Conservation (phyloP, 2,113 vertebrate genomes). For the Pampusana beccarii region DNA sequence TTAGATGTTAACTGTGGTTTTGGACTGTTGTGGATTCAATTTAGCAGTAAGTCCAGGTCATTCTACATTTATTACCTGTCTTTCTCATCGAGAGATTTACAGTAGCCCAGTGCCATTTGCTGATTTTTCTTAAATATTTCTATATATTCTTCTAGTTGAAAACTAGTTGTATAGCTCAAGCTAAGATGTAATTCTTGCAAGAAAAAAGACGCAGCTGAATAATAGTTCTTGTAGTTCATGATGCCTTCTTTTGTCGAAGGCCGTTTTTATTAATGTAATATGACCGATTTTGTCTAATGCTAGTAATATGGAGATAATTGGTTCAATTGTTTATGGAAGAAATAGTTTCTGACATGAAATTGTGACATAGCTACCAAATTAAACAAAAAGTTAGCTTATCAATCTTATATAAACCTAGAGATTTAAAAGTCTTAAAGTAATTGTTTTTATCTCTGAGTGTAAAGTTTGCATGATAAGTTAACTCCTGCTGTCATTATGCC, state of each 20-base stretch:
- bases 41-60: neutral
- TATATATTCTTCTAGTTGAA: neutral
- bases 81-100: neutral
- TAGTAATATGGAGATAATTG: neutral
- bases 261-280: neutral
- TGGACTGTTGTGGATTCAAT: neutral
- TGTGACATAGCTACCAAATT: neutral
- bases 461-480: conserved; percentile 31
- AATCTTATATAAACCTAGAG: neutral
- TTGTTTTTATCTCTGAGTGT: conserved; percentile 30
- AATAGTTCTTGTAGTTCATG: neutral
- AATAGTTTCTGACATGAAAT: neutral
- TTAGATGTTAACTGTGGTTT: neutral
- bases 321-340: neutral
- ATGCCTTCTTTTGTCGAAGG: neutral
- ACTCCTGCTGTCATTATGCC: conserved; percentile 11
- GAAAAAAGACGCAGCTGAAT: neutral
- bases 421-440: conserved; percentile 7
- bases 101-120: neutral
- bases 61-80: neutral
- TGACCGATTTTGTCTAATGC: neutral
- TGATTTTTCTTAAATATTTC: neutral
- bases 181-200: neutral
- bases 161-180: neutral
- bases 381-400: neutral